A percentile compares a stretch with the other conserved stretches of the same genome.
phyloP scores from a whole-genome alignment of 2,888 invertebrate species.

The Siphlonurus alternatus region DNA sequence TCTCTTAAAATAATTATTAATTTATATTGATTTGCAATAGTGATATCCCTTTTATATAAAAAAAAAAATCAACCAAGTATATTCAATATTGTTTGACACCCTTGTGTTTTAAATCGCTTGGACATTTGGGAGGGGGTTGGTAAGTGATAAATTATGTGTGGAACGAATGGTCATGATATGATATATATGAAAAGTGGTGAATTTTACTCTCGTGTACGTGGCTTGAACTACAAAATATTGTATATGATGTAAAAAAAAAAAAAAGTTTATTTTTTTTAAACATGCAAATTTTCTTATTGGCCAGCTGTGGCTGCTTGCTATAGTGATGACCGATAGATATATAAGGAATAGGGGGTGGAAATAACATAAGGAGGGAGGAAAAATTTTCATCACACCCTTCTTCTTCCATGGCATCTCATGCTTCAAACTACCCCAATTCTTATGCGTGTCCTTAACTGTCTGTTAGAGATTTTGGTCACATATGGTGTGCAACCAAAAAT shows the following conservation, averaged over 20 bases:
- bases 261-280: not conserved
- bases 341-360: not conserved
- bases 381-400: not conserved
- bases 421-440: too few species aligned
- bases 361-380: not conserved
- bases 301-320: not conserved
- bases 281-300: not conserved
- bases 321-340: not conserved
- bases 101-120: not conserved
- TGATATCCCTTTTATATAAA: too few species aligned
- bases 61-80: not conserved
- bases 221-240: not conserved
- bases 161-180: not conserved
- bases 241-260: not conserved
- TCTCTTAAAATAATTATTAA: too few species aligned
- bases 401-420: too few species aligned
- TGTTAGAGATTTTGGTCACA: not conserved
- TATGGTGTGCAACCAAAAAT: not conserved
- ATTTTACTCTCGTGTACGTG: not conserved
- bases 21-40: too few species aligned
- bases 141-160: not conserved
- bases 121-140: not conserved
- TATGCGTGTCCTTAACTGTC: not conserved
- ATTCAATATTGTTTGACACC: not conserved
- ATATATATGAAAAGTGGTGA: not conserved